phyloP scores from a whole-genome alignment of 2,888 invertebrate genomes.

The Salticus scenicus region DNA sequence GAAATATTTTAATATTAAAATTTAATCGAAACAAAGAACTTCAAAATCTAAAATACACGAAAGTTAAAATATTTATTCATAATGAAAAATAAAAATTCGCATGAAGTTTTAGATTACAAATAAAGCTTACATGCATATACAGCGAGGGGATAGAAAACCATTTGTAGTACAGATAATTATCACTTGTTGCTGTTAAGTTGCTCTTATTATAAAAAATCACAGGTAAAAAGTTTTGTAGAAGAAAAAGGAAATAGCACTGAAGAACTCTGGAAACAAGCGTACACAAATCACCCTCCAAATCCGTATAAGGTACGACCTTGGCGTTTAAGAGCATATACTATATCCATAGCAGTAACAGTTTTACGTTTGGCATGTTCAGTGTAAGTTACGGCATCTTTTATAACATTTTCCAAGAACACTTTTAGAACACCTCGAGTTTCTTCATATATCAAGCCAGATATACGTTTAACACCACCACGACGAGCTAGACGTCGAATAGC shows the following conservation, averaged over 20 bases:
- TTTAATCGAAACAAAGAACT: too few species aligned
- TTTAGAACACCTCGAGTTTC: constrained; percentile 87
- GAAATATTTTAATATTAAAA: too few species aligned
- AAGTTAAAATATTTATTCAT: too few species aligned
- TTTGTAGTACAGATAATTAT: too few species aligned
- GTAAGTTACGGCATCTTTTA: constrained; percentile 88
- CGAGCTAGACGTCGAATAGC: constrained; percentile 86
- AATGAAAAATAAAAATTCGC: too few species aligned
- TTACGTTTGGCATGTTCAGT: constrained; percentile 91
- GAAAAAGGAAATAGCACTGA: constrained; percentile 16
- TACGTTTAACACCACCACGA: constrained; percentile 79
- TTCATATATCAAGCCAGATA: constrained; percentile 78
- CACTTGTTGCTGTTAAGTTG: too few species aligned
- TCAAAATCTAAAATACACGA: too few species aligned
- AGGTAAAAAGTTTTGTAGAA: too few species aligned
- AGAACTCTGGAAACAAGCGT: neutral
- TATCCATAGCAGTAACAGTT: constrained; percentile 91
- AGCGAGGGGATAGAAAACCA: too few species aligned
- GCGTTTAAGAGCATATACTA: constrained; percentile 88
- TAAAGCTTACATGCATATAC: too few species aligned
- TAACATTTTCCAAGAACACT: constrained; percentile 88
- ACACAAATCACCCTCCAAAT: constrained; percentile 80
- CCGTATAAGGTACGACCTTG: constrained; percentile 89
- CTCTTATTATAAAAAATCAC: too few species aligned
- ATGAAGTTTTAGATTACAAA: too few species aligned